These are phyloP conservation scores for Bombus consobrinus DNA, from an alignment of 1,140 invertebrate genomes.

Conservation along the genomic window DNA sequence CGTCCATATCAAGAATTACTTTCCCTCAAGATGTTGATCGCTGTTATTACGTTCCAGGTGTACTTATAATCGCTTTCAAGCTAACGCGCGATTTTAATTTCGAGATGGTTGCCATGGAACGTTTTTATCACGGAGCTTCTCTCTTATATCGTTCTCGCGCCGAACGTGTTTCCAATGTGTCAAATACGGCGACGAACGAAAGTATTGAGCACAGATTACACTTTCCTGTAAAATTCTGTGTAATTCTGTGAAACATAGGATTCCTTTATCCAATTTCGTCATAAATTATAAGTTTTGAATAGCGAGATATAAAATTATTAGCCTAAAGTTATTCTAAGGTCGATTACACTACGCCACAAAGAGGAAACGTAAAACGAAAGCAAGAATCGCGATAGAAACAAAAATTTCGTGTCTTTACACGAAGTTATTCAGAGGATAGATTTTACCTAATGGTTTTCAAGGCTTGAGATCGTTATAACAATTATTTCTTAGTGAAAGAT, in stretches of 20 bases:
- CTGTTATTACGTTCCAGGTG: background rate
- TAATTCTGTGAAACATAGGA: background rate
- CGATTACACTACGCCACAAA: too few species aligned
- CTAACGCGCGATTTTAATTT: slow-evolving; percentile 18
- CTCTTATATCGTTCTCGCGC: background rate
- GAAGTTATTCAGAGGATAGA: too few species aligned
- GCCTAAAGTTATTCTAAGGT: too few species aligned
- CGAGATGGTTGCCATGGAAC: slow-evolving; percentile 9
- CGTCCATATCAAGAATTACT: slow-evolving; percentile 17
- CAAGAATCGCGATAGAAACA: too few species aligned
- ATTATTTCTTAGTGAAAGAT: too few species aligned
- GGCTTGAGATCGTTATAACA: too few species aligned
- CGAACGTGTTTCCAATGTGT: background rate
- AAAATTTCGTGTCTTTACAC: too few species aligned
- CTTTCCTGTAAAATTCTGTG: background rate
- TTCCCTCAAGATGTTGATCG: background rate
- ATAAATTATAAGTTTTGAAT: too few species aligned
- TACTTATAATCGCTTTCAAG: slow-evolving; percentile 8
- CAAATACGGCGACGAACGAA: background rate
- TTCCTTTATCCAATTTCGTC: too few species aligned
- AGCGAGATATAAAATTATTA: too few species aligned
- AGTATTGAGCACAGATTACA: background rate
- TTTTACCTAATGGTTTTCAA: too few species aligned
- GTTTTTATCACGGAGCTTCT: background rate
- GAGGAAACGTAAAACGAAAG: too few species aligned